Evolutionary conservation across 2,797 vertebrate genomes (phyloP), one percentile per base, ranked within the genome.

Genomic region (Erethizon dorsatum): DNA sequence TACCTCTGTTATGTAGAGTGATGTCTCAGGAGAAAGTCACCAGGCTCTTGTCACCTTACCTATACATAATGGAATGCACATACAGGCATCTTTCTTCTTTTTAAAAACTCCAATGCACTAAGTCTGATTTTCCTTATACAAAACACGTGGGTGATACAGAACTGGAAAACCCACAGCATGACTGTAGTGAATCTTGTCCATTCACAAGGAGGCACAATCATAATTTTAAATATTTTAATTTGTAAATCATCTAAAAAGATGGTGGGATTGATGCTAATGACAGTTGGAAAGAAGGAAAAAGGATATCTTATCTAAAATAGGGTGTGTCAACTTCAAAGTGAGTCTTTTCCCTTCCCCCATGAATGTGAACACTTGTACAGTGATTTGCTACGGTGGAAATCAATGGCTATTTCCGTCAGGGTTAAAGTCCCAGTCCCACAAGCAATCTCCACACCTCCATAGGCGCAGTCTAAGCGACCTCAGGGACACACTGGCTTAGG

Each of bases 151-250:
- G 45, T 6, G 33, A 56, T 22, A 45, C 26, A 28, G 41, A 90
- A 26, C 31, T 57, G 15, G 18, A 77, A 92, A 91, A 94, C 52
- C 28, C 45, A 57, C 1, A 67, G 41, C 24, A n/a, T 13, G 4
- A 87, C 11, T 82, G 1, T 37, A 14, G 6, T 61, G 14, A 59
- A 31, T 71, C 86, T 65, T 65, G 45, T 75, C 26, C 59, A 79
- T 13, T 37, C 6, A 37, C n/a, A 94, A 89, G 56, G 28, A 91
- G 20, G 45, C 41, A 94, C 77, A 67, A 73, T 61, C 31, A 63
- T 57, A 47, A 75, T 59, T 96, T 50, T 69, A 84, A 96, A n/a
- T 80, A 88, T 77, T 86, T 96, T 84, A 78, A 88, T 94, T 56
- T 65, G 37, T 26, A 75, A 33, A 5, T 69, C 10, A 33, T 67